A percentile compares a stretch with the other conserved stretches of the same genome.
phyloP scores from a whole-genome alignment of 2,113 vertebrate species.

The Rhombomys opimus region DNA sequence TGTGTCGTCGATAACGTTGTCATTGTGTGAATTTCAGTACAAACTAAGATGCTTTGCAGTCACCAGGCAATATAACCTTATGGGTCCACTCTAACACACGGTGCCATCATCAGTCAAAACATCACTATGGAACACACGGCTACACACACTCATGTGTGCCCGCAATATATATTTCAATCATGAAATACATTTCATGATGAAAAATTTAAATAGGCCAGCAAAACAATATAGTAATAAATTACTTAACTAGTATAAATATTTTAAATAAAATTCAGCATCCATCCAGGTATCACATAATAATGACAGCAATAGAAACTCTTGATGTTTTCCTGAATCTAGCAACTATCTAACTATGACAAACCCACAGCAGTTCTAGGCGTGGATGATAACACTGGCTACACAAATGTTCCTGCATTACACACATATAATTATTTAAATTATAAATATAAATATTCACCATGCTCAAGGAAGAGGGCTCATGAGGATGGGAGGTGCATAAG shows the following conservation, averaged over 20 bases:
- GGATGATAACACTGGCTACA: neutral
- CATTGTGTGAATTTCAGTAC: neutral
- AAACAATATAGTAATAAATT: neutral
- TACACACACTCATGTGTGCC: too few species aligned
- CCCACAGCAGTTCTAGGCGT: neutral
- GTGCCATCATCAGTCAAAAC: neutral
- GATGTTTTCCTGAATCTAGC: constrained; percentile 32
- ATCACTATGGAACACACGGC: neutral
- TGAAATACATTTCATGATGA: neutral
- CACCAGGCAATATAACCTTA: neutral
- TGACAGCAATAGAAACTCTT: neutral
- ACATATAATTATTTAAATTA: neutral
- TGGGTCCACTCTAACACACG: too few species aligned
- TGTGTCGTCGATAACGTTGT: neutral
- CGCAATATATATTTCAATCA: neutral
- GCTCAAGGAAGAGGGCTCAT: neutral
- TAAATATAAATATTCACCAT: constrained; percentile 23
- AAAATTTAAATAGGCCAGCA: neutral
- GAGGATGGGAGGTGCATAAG: neutral
- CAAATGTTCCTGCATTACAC: neutral
- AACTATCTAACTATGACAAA: constrained; percentile 20
- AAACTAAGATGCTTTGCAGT: neutral
- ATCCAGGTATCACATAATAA: neutral
- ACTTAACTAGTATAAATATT: neutral
- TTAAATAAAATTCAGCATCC: neutral